A percentile compares a stretch with the other conserved stretches of the same genome.
phyloP scores from a whole-genome alignment of 2,113 vertebrate genomes.

The Mastomys natalensis region DNA sequence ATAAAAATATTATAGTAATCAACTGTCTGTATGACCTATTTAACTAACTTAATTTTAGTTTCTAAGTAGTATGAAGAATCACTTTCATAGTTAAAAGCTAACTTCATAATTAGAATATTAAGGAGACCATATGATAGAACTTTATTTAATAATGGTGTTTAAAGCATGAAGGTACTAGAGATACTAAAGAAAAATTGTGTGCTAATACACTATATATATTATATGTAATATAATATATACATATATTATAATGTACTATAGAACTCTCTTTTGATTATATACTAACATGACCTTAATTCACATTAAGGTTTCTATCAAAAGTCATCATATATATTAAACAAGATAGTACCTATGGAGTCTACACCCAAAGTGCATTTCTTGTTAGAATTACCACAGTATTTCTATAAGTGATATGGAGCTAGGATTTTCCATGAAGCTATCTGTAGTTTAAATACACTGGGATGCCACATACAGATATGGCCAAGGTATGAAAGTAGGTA shows the following conservation, averaged over 20 bases:
- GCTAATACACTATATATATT: background rate
- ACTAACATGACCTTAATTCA: background rate
- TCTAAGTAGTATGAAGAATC: background rate
- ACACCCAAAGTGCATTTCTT: background rate
- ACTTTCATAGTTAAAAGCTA: background rate
- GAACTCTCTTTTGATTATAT: background rate
- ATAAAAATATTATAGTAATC: slow-evolving; percentile 40
- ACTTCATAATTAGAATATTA: background rate
- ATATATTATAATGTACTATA: background rate
- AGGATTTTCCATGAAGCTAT: background rate
- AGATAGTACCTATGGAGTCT: background rate
- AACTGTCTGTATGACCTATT: slow-evolving; percentile 3
- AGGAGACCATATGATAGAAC: background rate
- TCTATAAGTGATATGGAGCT: background rate
- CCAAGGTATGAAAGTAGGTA: background rate
- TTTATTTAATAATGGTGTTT: background rate
- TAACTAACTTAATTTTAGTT: slow-evolving; percentile 37
- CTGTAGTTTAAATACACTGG: background rate
- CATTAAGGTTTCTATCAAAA: background rate
- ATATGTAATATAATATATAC: too few species aligned
- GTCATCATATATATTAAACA: background rate
- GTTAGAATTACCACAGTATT: background rate
- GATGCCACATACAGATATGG: background rate
- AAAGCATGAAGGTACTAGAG: background rate
- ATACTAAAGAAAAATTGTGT: background rate